Conservation (phyloP, 2,113 vertebrate species). For the Corythaixoides concolor region DNA sequence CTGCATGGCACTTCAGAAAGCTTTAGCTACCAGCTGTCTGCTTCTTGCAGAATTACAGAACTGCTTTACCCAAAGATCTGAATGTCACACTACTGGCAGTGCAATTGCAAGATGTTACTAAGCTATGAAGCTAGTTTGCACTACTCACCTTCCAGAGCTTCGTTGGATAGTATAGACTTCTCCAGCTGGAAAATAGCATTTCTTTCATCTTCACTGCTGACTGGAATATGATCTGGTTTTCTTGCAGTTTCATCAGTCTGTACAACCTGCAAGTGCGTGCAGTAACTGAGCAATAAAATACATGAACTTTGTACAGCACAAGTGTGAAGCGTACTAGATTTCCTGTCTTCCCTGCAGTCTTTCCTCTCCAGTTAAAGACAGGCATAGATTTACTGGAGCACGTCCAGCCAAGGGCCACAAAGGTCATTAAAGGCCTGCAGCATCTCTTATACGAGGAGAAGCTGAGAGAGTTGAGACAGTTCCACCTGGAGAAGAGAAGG, state of each 20-base stretch:
- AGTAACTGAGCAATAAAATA: background rate
- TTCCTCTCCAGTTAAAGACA: background rate
- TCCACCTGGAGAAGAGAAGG: background rate
- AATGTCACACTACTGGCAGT: background rate
- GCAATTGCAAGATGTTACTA: background rate
- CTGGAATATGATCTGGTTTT: conserved; percentile 88
- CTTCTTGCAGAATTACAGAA: background rate
- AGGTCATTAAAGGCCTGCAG: background rate
- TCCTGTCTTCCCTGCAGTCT: background rate
- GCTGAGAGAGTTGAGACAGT: background rate
- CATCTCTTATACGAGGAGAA: background rate
- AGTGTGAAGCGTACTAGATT: background rate
- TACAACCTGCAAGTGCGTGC: conserved; percentile 79
- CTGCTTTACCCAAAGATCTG: background rate
- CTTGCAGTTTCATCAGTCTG: conserved; percentile 91
- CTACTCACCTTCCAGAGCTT: conserved; percentile 83
- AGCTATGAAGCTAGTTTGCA: background rate
- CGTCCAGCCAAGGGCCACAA: background rate
- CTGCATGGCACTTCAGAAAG: background rate
- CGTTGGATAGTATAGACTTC: conserved; percentile 77
- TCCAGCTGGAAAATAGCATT: conserved; percentile 88
- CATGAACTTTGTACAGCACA: background rate
- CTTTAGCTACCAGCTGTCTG: background rate
- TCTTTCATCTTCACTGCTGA: conserved; percentile 94
- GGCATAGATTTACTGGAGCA: background rate